Evolutionary conservation across 2,797 vertebrate species (phyloP), one percentile per base, ranked within the genome.

Genomic region (Falco novaeseelandiae): DNA sequence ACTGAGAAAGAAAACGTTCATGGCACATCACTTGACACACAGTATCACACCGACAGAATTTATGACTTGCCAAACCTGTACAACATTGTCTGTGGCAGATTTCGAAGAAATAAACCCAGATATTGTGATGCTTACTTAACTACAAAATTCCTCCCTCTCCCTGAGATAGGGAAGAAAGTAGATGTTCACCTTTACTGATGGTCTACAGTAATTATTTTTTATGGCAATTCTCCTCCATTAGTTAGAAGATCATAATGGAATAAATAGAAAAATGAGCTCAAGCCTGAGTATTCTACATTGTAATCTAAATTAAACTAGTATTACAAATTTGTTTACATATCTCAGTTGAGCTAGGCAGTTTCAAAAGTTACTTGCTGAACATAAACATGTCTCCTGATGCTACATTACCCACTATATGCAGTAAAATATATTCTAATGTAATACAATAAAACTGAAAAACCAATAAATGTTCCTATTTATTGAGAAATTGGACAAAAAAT

Each of bases 401-500:
- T 90, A 92, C 52, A 81, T 92, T 88, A 89, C 49, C 72, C 70
- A 93, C 85, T 79, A 58, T 40, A 73, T 52, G 58, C 89, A 90
- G 65, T 71, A 93, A 83, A 96, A 96, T 89, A 95, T 74, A 96
- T 96, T 92, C 92, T 97, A 91, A 93, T 82, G 90, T 81, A 97
- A 90, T 66, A 95, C 29, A 95, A 62, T 82, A 96, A 97, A 97
- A 97, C 80, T 94, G 94, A 89, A 98, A 98, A 98, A 94, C 78
- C 95, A 97, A 89, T 97, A 97, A 73, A 92, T 95, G 89, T 90
- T 93, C 79, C 86, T 95, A 96, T 95, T 97, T 95, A 98, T 96
- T 93, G 96, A 97, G 93, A 96, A 96, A 96, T 88, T 95, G 88
- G 95, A 96, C 96, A 94, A 96, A 97, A 98, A 97, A 97, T 76